Evolutionary conservation across 2,797 vertebrate genomes (phyloP).

Genomic region (Acanthurus tractus): DNA sequence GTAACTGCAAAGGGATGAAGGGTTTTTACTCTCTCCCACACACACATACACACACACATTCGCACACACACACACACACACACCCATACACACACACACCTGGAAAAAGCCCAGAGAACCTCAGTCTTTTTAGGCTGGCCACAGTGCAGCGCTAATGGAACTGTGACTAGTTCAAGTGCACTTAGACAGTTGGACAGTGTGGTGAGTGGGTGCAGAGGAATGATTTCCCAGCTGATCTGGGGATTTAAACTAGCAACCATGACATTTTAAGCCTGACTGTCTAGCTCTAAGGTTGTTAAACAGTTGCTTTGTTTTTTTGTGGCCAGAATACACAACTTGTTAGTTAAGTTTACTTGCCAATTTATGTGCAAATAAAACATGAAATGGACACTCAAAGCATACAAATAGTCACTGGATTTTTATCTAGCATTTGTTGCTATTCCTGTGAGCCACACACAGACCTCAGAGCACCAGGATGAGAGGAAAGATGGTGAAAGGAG

Average conservation of each 20-base stretch:
- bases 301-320: slow-evolving; percentile 58
- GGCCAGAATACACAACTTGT: slow-evolving; percentile 69
- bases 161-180: slow-evolving; percentile 62
- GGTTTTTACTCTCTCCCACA: slow-evolving; percentile 47
- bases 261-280: slow-evolving; percentile 24
- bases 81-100: slow-evolving; percentile 36
- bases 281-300: slow-evolving; percentile 50
- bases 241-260: slow-evolving; percentile 60
- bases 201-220: slow-evolving; percentile 18
- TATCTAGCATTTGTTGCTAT: slow-evolving; percentile 56
- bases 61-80: slow-evolving; percentile 24
- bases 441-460: slow-evolving; percentile 32
- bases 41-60: slow-evolving; percentile 10
- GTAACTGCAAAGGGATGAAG: slow-evolving; percentile 61
- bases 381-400: slow-evolving; percentile 40
- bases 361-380: slow-evolving; percentile 72
- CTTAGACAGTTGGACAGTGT: slow-evolving; percentile 54
- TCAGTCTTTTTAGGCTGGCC: slow-evolving; percentile 37
- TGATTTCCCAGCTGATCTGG: slow-evolving; percentile 49
- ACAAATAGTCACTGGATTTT: slow-evolving; percentile 50
- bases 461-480: slow-evolving; percentile 36
- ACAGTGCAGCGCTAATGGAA: slow-evolving; percentile 61
- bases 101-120: slow-evolving; percentile 51
- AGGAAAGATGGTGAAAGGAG: slow-evolving; percentile 46
- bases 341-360: slow-evolving; percentile 65